Evolutionary conservation across 2,888 invertebrate genomes (phyloP).

Genomic region (Himalopsyche tibetana): DNA sequence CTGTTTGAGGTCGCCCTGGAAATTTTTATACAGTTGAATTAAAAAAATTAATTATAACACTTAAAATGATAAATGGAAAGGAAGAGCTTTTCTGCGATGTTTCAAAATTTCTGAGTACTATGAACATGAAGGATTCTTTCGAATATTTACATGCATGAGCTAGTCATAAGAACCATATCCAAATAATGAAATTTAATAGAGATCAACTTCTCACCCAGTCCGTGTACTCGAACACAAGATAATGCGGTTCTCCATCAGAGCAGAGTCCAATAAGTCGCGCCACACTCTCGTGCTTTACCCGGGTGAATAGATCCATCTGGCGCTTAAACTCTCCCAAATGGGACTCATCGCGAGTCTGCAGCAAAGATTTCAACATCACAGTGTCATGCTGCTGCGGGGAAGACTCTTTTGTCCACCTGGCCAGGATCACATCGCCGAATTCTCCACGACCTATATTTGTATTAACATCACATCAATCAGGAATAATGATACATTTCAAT

Average conservation of each 20-base stretch:
- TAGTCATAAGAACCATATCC: neutral
- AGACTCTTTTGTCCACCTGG: constrained; percentile 76
- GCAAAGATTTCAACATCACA: constrained; percentile 65
- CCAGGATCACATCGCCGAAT: constrained; percentile 93
- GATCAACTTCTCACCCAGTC: constrained; percentile 85
- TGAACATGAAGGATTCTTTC: too few species aligned
- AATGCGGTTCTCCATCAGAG: constrained; percentile 90
- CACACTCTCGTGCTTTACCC: constrained; percentile 89
- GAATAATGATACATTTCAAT: too few species aligned
- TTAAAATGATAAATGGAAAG: constrained; percentile 49
- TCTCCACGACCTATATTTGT: constrained; percentile 85
- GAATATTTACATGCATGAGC: constrained; percentile 60
- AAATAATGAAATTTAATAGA: neutral
- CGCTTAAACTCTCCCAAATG: constrained; percentile 90
- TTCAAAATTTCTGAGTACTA: too few species aligned
- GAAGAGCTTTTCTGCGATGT: too few species aligned
- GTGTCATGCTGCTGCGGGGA: constrained; percentile 70
- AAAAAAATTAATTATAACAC: constrained; percentile 28
- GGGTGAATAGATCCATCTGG: constrained; percentile 90
- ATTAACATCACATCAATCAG: neutral
- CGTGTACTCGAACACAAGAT: constrained; percentile 92
- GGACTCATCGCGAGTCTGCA: constrained; percentile 80
- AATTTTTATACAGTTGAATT: neutral
- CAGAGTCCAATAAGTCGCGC: constrained; percentile 88
- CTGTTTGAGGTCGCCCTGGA: constrained; percentile 93